phyloP scores from a whole-genome alignment of 2,888 invertebrate genomes.

The Pollenia labialis region DNA sequence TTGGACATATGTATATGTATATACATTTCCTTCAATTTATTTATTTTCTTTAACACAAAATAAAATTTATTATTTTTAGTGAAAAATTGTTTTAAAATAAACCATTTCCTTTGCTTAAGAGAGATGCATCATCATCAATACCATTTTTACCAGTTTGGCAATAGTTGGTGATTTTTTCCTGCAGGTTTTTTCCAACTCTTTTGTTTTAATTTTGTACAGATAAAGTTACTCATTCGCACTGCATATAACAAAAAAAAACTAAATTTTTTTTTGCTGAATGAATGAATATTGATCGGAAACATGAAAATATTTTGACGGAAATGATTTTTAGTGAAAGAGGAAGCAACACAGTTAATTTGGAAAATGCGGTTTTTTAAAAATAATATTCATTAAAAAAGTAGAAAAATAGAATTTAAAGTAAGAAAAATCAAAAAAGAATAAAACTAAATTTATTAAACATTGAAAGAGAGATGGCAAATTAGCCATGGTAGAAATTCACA shows the following conservation, averaged over 20 bases:
- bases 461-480: too few relatives aligned
- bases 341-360: neutral
- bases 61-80: slow-evolving; percentile 11
- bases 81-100: slow-evolving; percentile 37
- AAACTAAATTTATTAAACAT: too few relatives aligned
- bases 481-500: too few relatives aligned
- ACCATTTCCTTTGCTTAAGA: slow-evolving; percentile 36
- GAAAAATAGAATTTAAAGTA: neutral
- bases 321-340: slow-evolving; percentile 46
- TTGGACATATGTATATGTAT: too few relatives aligned
- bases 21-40: neutral
- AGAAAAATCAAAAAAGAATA: neutral
- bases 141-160: neutral
- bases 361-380: slow-evolving; percentile 27
- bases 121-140: slow-evolving; percentile 12
- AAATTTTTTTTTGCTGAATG: neutral
- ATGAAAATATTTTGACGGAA: slow-evolving; percentile 61
- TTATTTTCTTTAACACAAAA: neutral
- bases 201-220: slow-evolving; percentile 19
- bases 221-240: slow-evolving; percentile 31
- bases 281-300: slow-evolving; percentile 45
- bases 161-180: neutral
- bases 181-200: neutral
- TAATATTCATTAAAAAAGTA: neutral
- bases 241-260: neutral